phyloP scores from a whole-genome alignment of 2,888 invertebrate species.

The Carterocephalus palaemon region DNA sequence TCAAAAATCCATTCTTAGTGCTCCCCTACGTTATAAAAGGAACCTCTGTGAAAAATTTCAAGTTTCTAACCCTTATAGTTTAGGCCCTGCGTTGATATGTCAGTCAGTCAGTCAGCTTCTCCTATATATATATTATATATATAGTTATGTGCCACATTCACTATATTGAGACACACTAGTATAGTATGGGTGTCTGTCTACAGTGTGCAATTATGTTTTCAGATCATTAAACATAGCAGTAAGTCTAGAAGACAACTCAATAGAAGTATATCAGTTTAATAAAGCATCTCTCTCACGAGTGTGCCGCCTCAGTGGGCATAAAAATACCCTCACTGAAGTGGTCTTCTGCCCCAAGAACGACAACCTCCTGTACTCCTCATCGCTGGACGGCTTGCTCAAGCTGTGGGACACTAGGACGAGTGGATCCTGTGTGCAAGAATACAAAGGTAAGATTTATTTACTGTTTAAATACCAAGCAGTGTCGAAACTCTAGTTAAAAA shows the following conservation, averaged over 20 bases:
- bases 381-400: slow-evolving; percentile 77
- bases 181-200: too few species aligned
- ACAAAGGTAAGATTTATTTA: slow-evolving; percentile 48
- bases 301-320: slow-evolving; percentile 66
- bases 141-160: too few species aligned
- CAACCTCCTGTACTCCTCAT: slow-evolving; percentile 79
- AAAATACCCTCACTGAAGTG: slow-evolving; percentile 73
- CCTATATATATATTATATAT: too few species aligned
- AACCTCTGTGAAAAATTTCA: too few species aligned
- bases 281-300: slow-evolving; percentile 49
- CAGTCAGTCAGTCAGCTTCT: too few species aligned
- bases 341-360: slow-evolving; percentile 79
- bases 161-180: too few species aligned
- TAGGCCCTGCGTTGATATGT: too few species aligned
- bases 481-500: too few species aligned
- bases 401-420: slow-evolving; percentile 81
- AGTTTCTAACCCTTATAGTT: too few species aligned
- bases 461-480: too few species aligned
- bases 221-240: slow-evolving; percentile 61
- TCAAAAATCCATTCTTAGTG: too few species aligned
- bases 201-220: slow-evolving; percentile 19
- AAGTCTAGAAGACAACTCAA: slow-evolving; percentile 53
- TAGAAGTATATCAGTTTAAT: slow-evolving; percentile 62
- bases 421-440: slow-evolving; percentile 57
- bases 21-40: too few species aligned